These are phyloP conservation scores for Podarcis siculus DNA, from an alignment of 2,797 vertebrate genomes.

Conservation along the genomic window DNA sequence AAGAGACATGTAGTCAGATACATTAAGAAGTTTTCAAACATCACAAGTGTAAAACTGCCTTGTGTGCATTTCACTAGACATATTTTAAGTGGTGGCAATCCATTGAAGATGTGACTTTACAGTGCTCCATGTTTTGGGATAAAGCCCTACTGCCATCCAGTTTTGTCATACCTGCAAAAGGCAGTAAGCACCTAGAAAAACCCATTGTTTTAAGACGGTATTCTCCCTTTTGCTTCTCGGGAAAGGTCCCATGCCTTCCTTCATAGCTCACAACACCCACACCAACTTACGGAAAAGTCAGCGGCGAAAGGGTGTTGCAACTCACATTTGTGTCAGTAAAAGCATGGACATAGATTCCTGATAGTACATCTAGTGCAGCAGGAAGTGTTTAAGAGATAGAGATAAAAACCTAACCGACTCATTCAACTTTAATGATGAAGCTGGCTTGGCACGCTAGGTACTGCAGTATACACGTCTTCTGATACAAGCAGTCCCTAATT, in stretches of 20 bases:
- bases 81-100: not conserved
- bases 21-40: not conserved
- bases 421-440: not conserved
- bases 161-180: not conserved
- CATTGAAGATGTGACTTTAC: not conserved
- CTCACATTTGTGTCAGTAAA: not conserved
- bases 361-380: fast-evolving
- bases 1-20: not conserved
- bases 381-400: too few species aligned
- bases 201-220: not conserved
- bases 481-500: not conserved
- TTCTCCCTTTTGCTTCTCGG: constrained; percentile 11
- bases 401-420: too few species aligned
- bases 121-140: not conserved
- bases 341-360: not conserved
- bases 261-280: constrained; percentile 31
- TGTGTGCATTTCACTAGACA: not conserved
- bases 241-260: not conserved
- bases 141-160: not conserved
- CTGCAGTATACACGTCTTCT: not conserved
- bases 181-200: not conserved
- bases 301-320: constrained; percentile 27
- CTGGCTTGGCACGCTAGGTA: not conserved
- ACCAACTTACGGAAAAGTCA: constrained; percentile 2
- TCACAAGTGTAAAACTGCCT: not conserved